These are phyloP conservation scores for Microctenopoma stevenorrisi DNA, from an alignment of 2,797 vertebrate genomes.

Conservation along the genomic window DNA sequence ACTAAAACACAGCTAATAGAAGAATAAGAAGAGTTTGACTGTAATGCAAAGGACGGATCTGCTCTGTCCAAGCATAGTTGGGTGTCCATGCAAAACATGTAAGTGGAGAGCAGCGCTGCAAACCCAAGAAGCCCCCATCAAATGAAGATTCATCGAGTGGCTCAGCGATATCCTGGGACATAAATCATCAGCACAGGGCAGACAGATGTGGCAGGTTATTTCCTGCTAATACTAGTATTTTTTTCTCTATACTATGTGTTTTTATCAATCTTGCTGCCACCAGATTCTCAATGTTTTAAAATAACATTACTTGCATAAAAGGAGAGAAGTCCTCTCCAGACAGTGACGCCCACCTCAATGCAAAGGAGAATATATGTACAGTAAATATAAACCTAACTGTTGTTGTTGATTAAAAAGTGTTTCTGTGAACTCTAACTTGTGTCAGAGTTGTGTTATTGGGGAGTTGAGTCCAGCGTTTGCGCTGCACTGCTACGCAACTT, in stretches of 20 bases:
- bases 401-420: background rate
- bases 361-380: background rate
- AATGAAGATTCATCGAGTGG: constrained; percentile 61
- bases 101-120: constrained; percentile 16
- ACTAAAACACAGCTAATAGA: background rate
- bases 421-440: background rate
- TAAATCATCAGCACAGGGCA: constrained; percentile 60
- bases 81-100: constrained; percentile 23
- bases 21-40: background rate
- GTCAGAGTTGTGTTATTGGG: background rate
- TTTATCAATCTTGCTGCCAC: constrained; percentile 30
- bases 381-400: too few species aligned
- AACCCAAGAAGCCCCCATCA: constrained; percentile 49
- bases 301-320: background rate
- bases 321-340: background rate
- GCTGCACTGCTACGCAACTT: background rate
- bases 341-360: background rate
- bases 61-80: constrained; percentile 1
- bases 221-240: constrained; percentile 54
- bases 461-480: background rate
- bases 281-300: constrained; percentile 5
- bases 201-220: constrained; percentile 66
- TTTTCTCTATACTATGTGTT: constrained; percentile 22
- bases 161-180: constrained; percentile 57
- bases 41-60: background rate